phyloP scores from a whole-genome alignment of 2,888 invertebrate genomes.

The Mesorhabditis spiculigera region DNA sequence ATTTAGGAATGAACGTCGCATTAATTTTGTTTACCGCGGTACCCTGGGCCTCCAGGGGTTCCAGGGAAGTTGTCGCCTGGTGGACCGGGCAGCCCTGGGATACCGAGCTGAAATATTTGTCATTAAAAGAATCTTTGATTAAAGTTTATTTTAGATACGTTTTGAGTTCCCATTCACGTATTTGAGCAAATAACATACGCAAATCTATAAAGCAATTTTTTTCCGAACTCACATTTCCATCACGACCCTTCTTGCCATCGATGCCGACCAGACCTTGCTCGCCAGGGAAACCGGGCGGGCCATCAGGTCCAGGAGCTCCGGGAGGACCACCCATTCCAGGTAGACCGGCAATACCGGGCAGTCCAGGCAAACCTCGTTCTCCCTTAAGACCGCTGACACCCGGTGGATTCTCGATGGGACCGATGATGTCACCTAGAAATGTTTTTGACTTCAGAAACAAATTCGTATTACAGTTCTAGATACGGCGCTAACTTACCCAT shows the following conservation, averaged over 20 bases:
- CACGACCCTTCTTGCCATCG: conserved; percentile 50
- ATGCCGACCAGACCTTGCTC: conserved; percentile 48
- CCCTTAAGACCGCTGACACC: conserved; percentile 53
- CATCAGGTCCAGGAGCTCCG: conserved; percentile 36
- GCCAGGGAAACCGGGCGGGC: conserved; percentile 46
- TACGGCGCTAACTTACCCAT: conserved; percentile 11
- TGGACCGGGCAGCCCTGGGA: conserved; percentile 48
- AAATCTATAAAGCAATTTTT: neutral
- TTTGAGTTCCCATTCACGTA: neutral
- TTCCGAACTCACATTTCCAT: conserved; percentile 34
- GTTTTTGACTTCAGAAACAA: neutral
- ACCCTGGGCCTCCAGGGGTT: conserved; percentile 27
- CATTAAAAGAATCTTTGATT: too few relatives aligned
- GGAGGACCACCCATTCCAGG: conserved; percentile 28
- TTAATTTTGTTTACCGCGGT: conserved; percentile 23
- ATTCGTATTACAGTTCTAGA: neutral
- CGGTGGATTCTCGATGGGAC: conserved; percentile 56
- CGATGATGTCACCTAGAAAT: conserved; percentile 50
- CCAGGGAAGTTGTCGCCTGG: conserved; percentile 58
- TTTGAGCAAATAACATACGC: neutral
- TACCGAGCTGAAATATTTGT: conserved; percentile 32
- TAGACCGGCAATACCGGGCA: neutral
- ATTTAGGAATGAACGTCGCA: conserved; percentile 38
- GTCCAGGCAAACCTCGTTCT: conserved; percentile 50
- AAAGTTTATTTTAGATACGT: neutral